Percentiles rank a stretch among this genome's conserved stretches.
These are phyloP conservation scores for Sylvilagus floridanus DNA, from an alignment of 2,797 vertebrate species.

Conservation along the genomic window DNA sequence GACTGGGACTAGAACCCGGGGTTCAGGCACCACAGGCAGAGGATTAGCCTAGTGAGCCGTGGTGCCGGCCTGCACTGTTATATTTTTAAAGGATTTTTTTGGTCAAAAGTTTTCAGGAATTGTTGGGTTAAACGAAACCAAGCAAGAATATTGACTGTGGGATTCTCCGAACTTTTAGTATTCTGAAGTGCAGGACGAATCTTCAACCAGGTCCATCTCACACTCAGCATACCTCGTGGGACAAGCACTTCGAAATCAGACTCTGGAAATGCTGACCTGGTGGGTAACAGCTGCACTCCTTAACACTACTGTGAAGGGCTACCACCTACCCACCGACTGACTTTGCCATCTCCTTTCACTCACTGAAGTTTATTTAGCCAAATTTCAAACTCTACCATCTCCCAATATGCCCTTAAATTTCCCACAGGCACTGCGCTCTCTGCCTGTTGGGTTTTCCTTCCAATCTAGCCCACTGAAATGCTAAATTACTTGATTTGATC, in stretches of 20 bases:
- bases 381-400: neutral
- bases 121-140: neutral
- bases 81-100: neutral
- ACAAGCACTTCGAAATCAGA: neutral
- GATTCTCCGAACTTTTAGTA: neutral
- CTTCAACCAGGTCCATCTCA: neutral
- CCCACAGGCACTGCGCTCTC: neutral
- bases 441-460: neutral
- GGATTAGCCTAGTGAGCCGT: too few species aligned
- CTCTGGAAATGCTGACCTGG: neutral
- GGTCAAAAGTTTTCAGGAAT: slow-evolving; percentile 23
- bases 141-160: neutral
- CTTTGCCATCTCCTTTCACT: neutral
- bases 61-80: neutral
- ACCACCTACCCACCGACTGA: neutral
- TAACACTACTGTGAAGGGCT: neutral
- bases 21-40: too few species aligned
- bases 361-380: neutral
- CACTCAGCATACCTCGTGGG: neutral
- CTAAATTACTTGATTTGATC: too few species aligned
- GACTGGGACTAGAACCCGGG: too few species aligned
- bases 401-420: neutral
- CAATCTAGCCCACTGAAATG: neutral
- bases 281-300: neutral
- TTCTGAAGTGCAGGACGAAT: neutral